These are phyloP conservation scores for Gopherus evgoodei DNA, from an alignment of 2,113 vertebrate genomes.

Conservation along the genomic window DNA sequence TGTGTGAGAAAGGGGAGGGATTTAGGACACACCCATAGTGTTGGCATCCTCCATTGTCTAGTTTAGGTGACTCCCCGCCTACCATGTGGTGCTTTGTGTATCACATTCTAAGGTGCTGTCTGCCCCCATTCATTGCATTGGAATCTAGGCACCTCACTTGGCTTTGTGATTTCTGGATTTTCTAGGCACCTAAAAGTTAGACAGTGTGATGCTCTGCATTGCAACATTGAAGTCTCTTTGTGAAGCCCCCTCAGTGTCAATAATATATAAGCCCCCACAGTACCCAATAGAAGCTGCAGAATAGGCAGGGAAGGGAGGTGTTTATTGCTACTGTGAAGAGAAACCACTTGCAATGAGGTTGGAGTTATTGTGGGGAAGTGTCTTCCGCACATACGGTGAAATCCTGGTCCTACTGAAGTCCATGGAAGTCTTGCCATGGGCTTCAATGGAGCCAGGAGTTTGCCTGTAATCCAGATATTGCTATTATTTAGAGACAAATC, in stretches of 20 bases:
- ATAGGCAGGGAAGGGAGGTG: background rate
- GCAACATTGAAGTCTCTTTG: background rate
- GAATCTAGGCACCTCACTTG: background rate
- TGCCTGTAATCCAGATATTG: background rate
- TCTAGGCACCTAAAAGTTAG: background rate
- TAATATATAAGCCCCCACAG: background rate
- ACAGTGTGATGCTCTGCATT: background rate
- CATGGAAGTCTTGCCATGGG: background rate
- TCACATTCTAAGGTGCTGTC: background rate
- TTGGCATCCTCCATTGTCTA: background rate
- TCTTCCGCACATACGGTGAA: background rate
- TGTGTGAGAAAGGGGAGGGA: background rate
- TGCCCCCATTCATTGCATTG: background rate
- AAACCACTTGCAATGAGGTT: background rate
- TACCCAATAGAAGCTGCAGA: background rate
- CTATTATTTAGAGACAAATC: slow-evolving; percentile 10
- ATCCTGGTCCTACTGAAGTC: background rate
- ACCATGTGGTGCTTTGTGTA: too few relatives aligned
- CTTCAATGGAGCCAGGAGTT: background rate
- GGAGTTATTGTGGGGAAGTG: background rate
- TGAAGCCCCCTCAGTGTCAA: background rate
- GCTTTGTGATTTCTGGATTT: background rate
- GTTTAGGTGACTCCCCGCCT: background rate
- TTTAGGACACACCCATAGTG: background rate
- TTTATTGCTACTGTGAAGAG: background rate